Base-by-base conservation (phyloP, 1,140 invertebrate genomes). In the Lepidurus arcticus region DNA sequence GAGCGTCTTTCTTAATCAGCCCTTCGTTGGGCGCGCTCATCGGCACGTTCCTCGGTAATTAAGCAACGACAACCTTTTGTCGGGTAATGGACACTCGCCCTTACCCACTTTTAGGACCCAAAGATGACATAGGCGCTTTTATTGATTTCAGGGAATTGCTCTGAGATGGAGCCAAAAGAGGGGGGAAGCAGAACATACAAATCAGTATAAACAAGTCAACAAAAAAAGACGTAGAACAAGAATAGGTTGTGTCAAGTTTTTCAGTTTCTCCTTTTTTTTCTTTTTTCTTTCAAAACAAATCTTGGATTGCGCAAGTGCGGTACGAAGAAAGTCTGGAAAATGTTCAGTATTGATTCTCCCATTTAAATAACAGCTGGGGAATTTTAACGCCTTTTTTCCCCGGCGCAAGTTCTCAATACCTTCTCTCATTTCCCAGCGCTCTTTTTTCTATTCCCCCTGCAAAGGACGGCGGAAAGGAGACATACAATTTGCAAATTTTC, bases 281-380 rank as follows among this genome's bases (percentile, higher is more conserved):
- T 47, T 47, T 65, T 65, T 65, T 13, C 7, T 65, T 9, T 65
- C 0, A 7, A 65, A n/a, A 65, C 16, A 16, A 65, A 34, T 34
- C 34, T 34, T 34, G 34, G 53, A 16, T 65, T 65, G 53, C 53
- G 53, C 53, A 65, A 65, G 53, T 65, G 53, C 53, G 21, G 53
- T 65, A 16, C 21, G 53, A 65, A 65, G 53, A 65, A 65, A 65
- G 16, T 65, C 53, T 16, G 6, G 53, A n/a, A 65, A 65, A 65
- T 65, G 53, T 65, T 65, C 53, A 65, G 53, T 65, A 65, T 65
- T 65, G 53, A 65, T 65, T 65, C 53, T 65, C 53, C 16, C 53
- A 65, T 65, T 65, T 65, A 65, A 65, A 65, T 65, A 65, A 65
- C 53, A 21, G 53, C 53, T 65, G 53, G 53, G 21, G 53, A 65